Evolutionary conservation across 1,140 invertebrate genomes (phyloP), one percentile per base, ranked within the genome.

Genomic region (Cydia fagiglandana): DNA sequence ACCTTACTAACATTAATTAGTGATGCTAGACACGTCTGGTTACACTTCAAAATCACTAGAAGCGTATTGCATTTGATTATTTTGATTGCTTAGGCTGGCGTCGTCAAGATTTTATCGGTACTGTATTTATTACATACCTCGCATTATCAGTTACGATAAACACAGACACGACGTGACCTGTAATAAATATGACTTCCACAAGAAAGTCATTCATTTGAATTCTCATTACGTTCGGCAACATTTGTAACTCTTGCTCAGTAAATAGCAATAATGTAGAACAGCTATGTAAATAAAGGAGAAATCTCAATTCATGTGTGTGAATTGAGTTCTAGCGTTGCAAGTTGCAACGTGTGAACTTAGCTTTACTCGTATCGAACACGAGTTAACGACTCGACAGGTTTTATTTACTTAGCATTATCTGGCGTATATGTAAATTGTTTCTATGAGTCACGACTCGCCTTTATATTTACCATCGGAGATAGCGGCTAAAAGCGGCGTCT

Each of bases 371-470:
- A 79, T 84, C 75, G 78, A 77, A 80, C 73, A 82, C 79, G 56
- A 61, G 56, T 61, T 61, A 61, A 61, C 56, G 56, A 61, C 56
- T 83, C 83, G 81, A 80, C 81, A 83, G 75, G 76, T 80, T 77
- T 80, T 83, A 82, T 84, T 83, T 80, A 83, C 79, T 77, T 81
- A 73, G 34, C 76, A 75, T 81, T 85, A 87, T 84, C 85, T 78
- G 73, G 41, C 78, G 61, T 84, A 84, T 83, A 77, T 70, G 66
- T 70, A 70, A 70, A 70, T 70, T 70, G 66, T 70, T 80, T 83
- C 80, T 77, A 83, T 80, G 78, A 82, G 83, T 86, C 85, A 88
- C 82, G 79, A 82, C 82, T 78, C 79, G 76, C 85, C 79, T 85
- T 80, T 79, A 83, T 76, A 83, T 84, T 83, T 76, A 75, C 77